phyloP scores from a whole-genome alignment of 2,113 vertebrate species.

The Microcebus lehilahytsara region DNA sequence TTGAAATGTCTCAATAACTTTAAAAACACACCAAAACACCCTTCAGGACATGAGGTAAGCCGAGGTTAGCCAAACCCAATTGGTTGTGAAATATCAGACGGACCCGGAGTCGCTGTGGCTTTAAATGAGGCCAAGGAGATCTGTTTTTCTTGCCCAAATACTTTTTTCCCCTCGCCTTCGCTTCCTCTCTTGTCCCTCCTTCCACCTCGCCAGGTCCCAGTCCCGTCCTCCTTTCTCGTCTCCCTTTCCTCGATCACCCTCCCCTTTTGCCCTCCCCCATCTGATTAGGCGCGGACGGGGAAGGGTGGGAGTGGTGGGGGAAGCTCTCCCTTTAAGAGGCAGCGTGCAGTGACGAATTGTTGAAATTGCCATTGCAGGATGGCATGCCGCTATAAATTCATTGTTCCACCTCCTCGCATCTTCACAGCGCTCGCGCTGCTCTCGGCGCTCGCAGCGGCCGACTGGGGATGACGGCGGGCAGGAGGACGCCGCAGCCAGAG shows the following conservation, averaged over 20 bases:
- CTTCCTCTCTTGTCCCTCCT: constrained; percentile 52
- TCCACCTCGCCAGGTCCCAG: constrained; percentile 35
- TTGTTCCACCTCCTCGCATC: constrained; percentile 91
- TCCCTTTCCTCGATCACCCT: constrained; percentile 61
- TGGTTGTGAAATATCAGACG: constrained; percentile 69
- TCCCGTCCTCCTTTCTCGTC: constrained; percentile 41
- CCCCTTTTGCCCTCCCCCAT: constrained; percentile 76
- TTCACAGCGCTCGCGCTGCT: constrained; percentile 87
- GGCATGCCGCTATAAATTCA: constrained; percentile 92
- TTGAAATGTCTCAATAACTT: constrained; percentile 58
- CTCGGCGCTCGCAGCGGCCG: constrained; percentile 84
- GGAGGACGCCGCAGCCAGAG: constrained; percentile 69
- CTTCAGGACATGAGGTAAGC: constrained; percentile 76
- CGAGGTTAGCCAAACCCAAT: constrained; percentile 59
- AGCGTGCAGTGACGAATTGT: constrained; percentile 89
- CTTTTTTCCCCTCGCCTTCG: not conserved
- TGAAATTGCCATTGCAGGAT: constrained; percentile 90
- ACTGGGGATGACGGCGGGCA: constrained; percentile 83
- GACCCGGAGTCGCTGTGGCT: constrained; percentile 64
- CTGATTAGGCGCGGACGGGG: constrained; percentile 83
- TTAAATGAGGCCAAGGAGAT: constrained; percentile 69
- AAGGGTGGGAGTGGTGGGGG: constrained; percentile 86
- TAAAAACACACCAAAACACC: constrained; percentile 63
- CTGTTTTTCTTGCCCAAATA: constrained; percentile 67
- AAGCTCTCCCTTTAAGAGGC: constrained; percentile 90